These are phyloP conservation scores for Odontesthes bonariensis DNA, from an alignment of 2,113 vertebrate genomes.

Conservation along the genomic window DNA sequence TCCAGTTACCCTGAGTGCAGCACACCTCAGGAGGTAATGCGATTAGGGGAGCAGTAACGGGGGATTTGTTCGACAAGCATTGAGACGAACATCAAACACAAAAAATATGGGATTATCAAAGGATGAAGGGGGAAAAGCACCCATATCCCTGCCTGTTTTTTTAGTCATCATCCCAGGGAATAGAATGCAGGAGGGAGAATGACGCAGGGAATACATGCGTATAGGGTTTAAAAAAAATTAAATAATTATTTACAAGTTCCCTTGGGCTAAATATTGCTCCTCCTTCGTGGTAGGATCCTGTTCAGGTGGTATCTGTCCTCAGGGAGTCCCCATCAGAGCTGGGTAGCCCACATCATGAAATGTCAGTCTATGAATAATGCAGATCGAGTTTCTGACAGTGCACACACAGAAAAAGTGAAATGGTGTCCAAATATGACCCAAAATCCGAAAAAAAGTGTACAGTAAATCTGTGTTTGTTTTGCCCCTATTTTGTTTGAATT, in stretches of 20 bases:
- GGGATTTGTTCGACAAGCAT: constrained; percentile 78
- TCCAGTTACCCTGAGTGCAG: constrained; percentile 70
- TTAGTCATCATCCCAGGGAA: constrained; percentile 43
- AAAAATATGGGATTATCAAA: constrained; percentile 70
- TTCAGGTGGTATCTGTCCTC: constrained; percentile 16
- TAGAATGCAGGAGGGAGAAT: constrained; percentile 24
- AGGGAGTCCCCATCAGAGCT: constrained; percentile 28
- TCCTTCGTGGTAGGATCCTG: constrained; percentile 32
- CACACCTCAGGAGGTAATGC: constrained; percentile 76
- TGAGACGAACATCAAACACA: constrained; percentile 74
- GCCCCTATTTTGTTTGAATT: not conserved
- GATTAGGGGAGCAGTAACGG: constrained; percentile 74
- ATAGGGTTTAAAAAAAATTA: constrained; percentile 15
- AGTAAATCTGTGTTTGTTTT: not conserved
- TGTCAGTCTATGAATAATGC: constrained; percentile 19
- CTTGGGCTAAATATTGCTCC: not conserved
- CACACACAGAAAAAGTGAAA: not conserved
- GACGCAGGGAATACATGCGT: not conserved
- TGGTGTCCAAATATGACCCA: not conserved
- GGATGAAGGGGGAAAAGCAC: constrained; percentile 62
- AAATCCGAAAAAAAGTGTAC: not conserved
- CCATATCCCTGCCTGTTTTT: constrained; percentile 37
- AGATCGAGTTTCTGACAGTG: constrained; percentile 1
- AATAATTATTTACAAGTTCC: not conserved
- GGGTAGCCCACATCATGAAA: constrained; percentile 20